These are phyloP conservation scores for Neoaliturus tenellus DNA, from an alignment of 2,888 invertebrate genomes.

Conservation along the genomic window DNA sequence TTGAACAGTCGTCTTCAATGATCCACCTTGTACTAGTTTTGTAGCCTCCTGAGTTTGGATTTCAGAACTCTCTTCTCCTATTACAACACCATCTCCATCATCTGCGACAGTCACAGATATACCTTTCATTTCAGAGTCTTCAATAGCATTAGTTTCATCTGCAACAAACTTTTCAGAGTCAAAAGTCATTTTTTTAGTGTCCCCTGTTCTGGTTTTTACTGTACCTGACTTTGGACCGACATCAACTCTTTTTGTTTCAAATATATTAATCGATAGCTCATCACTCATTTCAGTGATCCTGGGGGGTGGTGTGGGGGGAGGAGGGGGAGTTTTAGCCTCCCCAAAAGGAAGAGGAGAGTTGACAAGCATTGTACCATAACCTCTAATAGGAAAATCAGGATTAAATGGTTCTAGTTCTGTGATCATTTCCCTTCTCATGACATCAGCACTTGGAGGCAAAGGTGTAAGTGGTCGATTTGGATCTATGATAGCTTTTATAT, in stretches of 20 bases:
- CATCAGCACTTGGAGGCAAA: slow-evolving; percentile 44
- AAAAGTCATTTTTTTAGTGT: slow-evolving; percentile 43
- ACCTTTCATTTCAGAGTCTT: background rate
- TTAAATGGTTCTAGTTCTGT: slow-evolving; percentile 51
- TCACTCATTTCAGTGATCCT: slow-evolving; percentile 53
- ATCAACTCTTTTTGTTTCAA: slow-evolving; percentile 54
- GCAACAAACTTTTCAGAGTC: slow-evolving; percentile 38
- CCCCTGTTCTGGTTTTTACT: slow-evolving; percentile 43
- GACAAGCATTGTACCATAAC: slow-evolving; percentile 43
- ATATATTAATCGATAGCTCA: slow-evolving; percentile 59
- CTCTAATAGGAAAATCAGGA: slow-evolving; percentile 48
- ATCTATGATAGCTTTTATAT: slow-evolving; percentile 42
- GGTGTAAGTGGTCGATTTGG: slow-evolving; percentile 52
- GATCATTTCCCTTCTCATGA: slow-evolving; percentile 51
- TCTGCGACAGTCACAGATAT: background rate
- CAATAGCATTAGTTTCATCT: slow-evolving; percentile 23
- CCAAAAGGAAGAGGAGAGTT: slow-evolving; percentile 51
- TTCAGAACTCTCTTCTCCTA: slow-evolving; percentile 35
- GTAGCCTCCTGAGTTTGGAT: slow-evolving; percentile 20
- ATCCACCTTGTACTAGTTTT: slow-evolving; percentile 31
- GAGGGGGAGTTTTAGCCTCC: slow-evolving; percentile 36
- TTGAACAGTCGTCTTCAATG: slow-evolving; percentile 16
- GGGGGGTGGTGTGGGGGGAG: slow-evolving; percentile 34
- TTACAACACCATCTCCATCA: slow-evolving; percentile 19
- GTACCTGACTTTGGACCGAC: slow-evolving; percentile 38